Base-by-base conservation (phyloP, 1,140 invertebrate species). In the Pseudomyrmex dendroicus region DNA sequence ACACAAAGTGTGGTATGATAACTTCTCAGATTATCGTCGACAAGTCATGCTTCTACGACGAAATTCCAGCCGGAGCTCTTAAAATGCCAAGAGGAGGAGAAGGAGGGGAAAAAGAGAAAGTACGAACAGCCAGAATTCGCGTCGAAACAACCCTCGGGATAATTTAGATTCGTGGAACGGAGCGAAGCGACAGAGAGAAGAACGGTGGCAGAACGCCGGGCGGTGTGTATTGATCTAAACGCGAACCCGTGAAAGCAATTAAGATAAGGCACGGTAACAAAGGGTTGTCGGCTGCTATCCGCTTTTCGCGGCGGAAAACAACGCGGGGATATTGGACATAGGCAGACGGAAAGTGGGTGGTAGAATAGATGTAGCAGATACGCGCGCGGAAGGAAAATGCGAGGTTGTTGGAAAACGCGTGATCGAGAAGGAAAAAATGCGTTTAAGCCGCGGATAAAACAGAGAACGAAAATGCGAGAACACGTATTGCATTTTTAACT, bases 191-290 rank as follows among this genome's bases (percentile, higher is more conserved):
- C 54, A 61, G 87, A 66, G 22, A 66, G 35, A 35, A 61, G 57
- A 66, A 72, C 56, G 77, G 46, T 54, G 73, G 86, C 59, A 67
- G 83, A 67, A 68, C 63, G 84, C 61, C 73, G 73, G 50, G 35
- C 73, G 86, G 84, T 90, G 86, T 90, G 91, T 93, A 93, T 93
- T 93, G 92, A 93, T 93, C 92, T 93, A 93, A 93, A 93, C 90
- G 91, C 89, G 89, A 92, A 92, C 90, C 87, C 90, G 92, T 93
- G 91, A 93, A 92, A 93, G 92, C 92, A 93, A 93, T 93, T 93
- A 93, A 93, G 92, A 93, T 93, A 93, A 93, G 92, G 91, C 89
- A 92, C 91, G 91, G 91, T 92, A 93, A 93, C 92, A 93, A 93
- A 93, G 92, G 92, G 92, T 93, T 93, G 91, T 91, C 92, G 91